These are phyloP conservation scores for Streptopelia turtur DNA, from an alignment of 2,797 vertebrate genomes.

Conservation along the genomic window DNA sequence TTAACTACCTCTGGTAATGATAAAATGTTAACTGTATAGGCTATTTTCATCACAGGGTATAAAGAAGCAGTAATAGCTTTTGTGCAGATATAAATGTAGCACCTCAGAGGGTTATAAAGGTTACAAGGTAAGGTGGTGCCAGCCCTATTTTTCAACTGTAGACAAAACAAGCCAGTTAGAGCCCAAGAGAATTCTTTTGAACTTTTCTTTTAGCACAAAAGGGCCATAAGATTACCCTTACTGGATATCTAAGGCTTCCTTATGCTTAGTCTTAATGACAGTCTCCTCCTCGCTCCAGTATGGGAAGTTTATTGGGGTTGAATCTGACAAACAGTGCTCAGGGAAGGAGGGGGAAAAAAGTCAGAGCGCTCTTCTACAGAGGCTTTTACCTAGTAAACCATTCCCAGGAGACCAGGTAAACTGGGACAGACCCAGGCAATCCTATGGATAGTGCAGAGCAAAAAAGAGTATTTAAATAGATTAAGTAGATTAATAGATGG, in stretches of 20 bases:
- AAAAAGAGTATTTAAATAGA: neutral
- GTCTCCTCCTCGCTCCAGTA: neutral
- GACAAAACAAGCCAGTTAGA: neutral
- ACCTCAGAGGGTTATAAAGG: neutral
- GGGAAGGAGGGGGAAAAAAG: neutral
- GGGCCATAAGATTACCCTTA: neutral
- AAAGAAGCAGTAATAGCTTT: neutral
- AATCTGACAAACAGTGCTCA: neutral
- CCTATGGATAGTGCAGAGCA: neutral
- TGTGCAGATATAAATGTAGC: neutral
- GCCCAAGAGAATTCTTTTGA: neutral
- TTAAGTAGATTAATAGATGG: too few species aligned
- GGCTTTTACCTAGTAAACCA: too few species aligned
- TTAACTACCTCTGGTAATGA: neutral
- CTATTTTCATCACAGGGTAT: neutral
- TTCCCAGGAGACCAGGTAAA: neutral
- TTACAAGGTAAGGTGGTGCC: neutral
- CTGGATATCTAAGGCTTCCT: neutral
- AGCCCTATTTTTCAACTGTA: neutral
- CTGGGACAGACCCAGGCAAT: neutral
- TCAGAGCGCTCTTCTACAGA: neutral
- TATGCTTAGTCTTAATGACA: neutral
- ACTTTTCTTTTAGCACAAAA: neutral
- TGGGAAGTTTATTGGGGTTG: neutral
- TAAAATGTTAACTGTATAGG: neutral